These are phyloP conservation scores for Anguilla pacifica DNA, from an alignment of 2,797 vertebrate species.

Conservation along the genomic window DNA sequence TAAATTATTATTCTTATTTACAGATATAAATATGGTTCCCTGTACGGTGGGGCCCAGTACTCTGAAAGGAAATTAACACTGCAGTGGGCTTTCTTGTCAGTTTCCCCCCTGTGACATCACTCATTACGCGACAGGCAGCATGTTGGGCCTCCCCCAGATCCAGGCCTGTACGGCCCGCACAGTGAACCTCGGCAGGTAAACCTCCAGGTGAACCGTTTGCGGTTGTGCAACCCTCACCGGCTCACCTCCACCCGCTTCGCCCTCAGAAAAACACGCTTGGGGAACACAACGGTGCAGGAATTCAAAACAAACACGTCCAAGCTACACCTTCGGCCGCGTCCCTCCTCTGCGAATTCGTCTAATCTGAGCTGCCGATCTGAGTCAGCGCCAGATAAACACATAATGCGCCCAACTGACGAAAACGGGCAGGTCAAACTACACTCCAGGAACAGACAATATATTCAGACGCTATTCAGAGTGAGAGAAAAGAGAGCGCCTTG, in stretches of 20 bases:
- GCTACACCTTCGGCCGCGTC: not conserved
- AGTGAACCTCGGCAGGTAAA: not conserved
- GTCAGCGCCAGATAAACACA: constrained; percentile 19
- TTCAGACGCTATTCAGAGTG: not conserved
- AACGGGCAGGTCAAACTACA: constrained; percentile 15
- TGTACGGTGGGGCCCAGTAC: too few species aligned
- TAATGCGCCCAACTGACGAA: not conserved
- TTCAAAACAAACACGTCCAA: constrained; percentile 21
- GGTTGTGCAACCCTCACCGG: not conserved
- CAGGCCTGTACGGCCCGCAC: not conserved
- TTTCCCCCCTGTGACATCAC: too few species aligned
- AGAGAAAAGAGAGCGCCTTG: not conserved
- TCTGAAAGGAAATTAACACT: not conserved
- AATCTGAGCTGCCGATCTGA: constrained; percentile 4
- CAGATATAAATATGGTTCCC: not conserved
- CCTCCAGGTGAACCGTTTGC: not conserved
- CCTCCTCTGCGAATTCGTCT: not conserved
- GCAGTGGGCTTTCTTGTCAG: not conserved
- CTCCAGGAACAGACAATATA: not conserved
- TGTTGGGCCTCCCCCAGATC: not conserved
- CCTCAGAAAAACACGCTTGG: constrained; percentile 1
- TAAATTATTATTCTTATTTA: too few species aligned
- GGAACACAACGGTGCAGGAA: constrained; percentile 8
- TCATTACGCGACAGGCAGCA: not conserved
- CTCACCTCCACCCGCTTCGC: not conserved